Evolutionary conservation across 64 coral and sea anemone genomes (phyloP), one percentile per base, ranked within the genome.

Genomic region (Stylophora pistillata): DNA sequence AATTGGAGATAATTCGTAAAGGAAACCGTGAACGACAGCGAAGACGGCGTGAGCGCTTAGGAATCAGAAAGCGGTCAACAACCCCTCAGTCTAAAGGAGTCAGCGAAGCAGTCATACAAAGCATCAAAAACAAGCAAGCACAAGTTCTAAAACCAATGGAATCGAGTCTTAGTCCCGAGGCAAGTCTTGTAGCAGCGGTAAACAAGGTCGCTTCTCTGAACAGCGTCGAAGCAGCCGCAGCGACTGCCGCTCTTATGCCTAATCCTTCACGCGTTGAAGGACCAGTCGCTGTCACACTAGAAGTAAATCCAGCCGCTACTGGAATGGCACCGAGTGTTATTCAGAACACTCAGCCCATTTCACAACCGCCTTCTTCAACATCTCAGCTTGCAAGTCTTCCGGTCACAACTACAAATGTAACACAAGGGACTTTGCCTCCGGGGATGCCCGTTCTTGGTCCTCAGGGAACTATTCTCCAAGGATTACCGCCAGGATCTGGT

Each of bases 21-120:
- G 95, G 95, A 86, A 96, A 96, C 83, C 95, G 95, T 58, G 95
- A 96, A 87, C 85, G 95, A 23, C 95, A 96, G 26, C 84, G 95
- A 71, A 85, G 95, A 90, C 86, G 95, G 95, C 95, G 95, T 89
- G 95, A 96, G 57, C 72, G 95, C 37, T 83, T 96, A 11, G 95
- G 95, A 27, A 91, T 93, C 85, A 87, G 95, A 31, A 96, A 96
- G 85, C 83, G 95, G 60, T 90, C 90, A 74, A 91, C 71, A 47
- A 61, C 89, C 55, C 88, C 94, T 25, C 95, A 96, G 37, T 41
- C 63, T 17, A 91, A 91, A 30, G 87, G 87, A 69, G 91, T 76
- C 0, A 96, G 91, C 62, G 95, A 96, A 77, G 88, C 81, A 32
- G 95, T 96, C 4, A 78, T 96, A 58, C 95, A 90, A 34, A 91